Conservation (phyloP, 2,113 vertebrate genomes). For the Chrysochloris asiatica region DNA sequence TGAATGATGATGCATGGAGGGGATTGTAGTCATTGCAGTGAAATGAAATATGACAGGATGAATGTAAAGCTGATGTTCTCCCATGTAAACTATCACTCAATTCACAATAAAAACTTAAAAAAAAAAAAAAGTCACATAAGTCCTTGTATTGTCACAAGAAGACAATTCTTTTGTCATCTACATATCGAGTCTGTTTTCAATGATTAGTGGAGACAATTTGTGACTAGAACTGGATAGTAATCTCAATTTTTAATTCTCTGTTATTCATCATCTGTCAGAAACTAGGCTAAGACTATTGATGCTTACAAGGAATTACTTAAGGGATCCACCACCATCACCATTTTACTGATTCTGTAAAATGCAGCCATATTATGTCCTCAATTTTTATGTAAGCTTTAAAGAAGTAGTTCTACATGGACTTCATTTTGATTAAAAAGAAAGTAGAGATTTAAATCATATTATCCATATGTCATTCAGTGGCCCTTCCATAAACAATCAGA, state of each 20-base stretch:
- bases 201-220: not conserved
- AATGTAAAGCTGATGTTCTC: too few relatives aligned
- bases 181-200: not conserved
- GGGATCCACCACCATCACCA: not conserved
- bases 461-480: not conserved
- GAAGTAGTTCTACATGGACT: not conserved
- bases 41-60: too few relatives aligned
- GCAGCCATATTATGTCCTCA: not conserved
- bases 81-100: too few relatives aligned
- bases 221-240: not conserved
- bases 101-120: too few relatives aligned
- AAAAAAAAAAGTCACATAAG: too few relatives aligned
- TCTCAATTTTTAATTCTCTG: slow-evolving; percentile 13
- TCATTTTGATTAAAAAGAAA: not conserved
- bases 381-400: not conserved
- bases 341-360: slow-evolving; percentile 31
- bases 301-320: not conserved
- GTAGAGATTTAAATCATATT: not conserved
- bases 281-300: not conserved
- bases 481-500: not conserved
- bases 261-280: not conserved
- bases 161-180: slow-evolving; percentile 1
- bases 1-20: too few relatives aligned
- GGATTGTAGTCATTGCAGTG: too few relatives aligned
- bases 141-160: slow-evolving; percentile 46